Conservation (phyloP, 2,797 vertebrate species). For the Dicrostonyx torquatus region DNA sequence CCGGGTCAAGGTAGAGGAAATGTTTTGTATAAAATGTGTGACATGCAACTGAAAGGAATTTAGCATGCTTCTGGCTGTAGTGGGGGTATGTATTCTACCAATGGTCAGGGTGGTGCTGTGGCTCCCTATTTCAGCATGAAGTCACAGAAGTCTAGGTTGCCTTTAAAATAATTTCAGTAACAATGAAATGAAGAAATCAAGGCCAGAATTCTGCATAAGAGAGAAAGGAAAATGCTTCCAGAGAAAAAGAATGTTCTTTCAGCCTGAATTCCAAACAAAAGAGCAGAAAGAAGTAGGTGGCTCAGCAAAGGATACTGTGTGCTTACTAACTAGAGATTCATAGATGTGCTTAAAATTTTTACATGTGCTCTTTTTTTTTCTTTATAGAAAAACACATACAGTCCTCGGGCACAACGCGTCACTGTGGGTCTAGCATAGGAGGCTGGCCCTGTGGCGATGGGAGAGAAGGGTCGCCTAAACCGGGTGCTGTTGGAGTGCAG, state of each 20-base stretch:
- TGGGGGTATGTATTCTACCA: neutral
- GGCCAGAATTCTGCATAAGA: neutral
- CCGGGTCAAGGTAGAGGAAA: neutral
- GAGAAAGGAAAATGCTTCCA: neutral
- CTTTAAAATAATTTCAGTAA: slow-evolving; percentile 41
- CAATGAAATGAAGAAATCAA: neutral
- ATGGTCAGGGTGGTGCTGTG: neutral
- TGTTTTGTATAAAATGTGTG: slow-evolving; percentile 36
- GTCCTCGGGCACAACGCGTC: neutral
- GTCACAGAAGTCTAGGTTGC: neutral
- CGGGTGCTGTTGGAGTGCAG: slow-evolving; percentile 84
- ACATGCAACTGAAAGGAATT: slow-evolving; percentile 1
- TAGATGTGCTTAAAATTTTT: neutral
- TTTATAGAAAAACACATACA: neutral
- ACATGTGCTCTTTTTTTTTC: neutral
- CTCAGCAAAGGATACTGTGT: neutral
- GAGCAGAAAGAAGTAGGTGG: neutral
- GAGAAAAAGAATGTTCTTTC: neutral
- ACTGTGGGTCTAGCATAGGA: neutral
- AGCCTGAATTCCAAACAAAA: neutral
- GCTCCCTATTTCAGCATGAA: neutral
- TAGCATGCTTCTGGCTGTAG: neutral
- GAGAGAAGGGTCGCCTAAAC: slow-evolving; percentile 60
- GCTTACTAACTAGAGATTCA: neutral
- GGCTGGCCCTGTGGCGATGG: neutral